These are phyloP conservation scores for Andrena flavipes DNA, from an alignment of 2,888 invertebrate species.

Conservation along the genomic window DNA sequence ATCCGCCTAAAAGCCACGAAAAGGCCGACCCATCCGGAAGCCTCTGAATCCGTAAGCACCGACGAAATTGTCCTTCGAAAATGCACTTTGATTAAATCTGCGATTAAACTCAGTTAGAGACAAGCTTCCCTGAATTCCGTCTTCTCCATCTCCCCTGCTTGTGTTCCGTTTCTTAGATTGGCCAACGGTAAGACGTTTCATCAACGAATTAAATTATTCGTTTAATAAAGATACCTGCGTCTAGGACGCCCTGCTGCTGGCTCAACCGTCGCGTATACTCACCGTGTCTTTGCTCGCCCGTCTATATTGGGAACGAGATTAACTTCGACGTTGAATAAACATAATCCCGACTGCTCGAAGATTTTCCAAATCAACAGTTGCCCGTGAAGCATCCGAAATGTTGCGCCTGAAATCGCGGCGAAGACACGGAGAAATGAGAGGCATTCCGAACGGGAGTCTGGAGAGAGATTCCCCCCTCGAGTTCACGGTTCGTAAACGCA, in stretches of 20 bases:
- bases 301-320: too few species aligned
- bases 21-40: constrained; percentile 43
- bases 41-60: constrained; percentile 58
- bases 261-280: constrained; percentile 19
- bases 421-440: constrained; percentile 16
- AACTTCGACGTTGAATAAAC: not conserved
- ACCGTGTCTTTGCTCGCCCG: not conserved
- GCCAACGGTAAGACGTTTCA: not conserved
- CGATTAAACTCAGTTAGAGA: constrained; percentile 48
- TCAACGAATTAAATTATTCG: constrained; percentile 40
- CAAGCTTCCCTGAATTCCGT: not conserved
- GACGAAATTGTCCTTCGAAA: constrained; percentile 53
- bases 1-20: constrained; percentile 68
- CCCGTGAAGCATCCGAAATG: not conserved
- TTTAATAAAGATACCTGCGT: constrained; percentile 29
- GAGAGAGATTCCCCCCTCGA: constrained; percentile 3
- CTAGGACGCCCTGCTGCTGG: not conserved
- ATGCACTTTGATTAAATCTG: constrained; percentile 60
- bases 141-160: not conserved
- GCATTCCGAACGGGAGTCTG: constrained; percentile 10
- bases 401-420: constrained; percentile 38
- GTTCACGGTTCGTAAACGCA: constrained; percentile 64
- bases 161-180: not conserved
- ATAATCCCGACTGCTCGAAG: not conserved
- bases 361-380: not conserved